Evolutionary conservation across 2,888 invertebrate species (phyloP).

Genomic region (Bombylius discolor): DNA sequence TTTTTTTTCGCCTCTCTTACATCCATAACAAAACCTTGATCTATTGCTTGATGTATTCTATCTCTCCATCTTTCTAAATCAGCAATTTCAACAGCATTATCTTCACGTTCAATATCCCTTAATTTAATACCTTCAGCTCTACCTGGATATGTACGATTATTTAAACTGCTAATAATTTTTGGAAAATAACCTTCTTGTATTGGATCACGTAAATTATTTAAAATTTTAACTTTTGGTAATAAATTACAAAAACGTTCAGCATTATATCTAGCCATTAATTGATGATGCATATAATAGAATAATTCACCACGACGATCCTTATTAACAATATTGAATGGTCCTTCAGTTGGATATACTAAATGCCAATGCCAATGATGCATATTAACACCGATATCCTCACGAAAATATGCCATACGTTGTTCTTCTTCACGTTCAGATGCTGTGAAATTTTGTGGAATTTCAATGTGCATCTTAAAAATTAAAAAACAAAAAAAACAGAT

Average conservation of each 20-base stretch:
- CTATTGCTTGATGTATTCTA: constrained; percentile 59
- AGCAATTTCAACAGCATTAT: constrained; percentile 41
- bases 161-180: constrained; percentile 54
- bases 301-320: constrained; percentile 62
- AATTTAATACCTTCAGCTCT: constrained; percentile 47
- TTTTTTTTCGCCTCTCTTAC: constrained; percentile 36
- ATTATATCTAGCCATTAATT: constrained; percentile 51
- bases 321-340: constrained; percentile 46
- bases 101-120: constrained; percentile 51
- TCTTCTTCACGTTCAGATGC: constrained; percentile 63
- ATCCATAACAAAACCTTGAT: constrained; percentile 49
- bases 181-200: constrained; percentile 71
- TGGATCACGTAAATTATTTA: constrained; percentile 53
- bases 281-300: constrained; percentile 63
- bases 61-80: constrained; percentile 64
- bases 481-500: not conserved
- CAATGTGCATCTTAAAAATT: constrained; percentile 37
- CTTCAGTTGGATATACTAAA: constrained; percentile 66
- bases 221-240: constrained; percentile 48
- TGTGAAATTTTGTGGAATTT: constrained; percentile 60
- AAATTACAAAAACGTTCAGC: constrained; percentile 61
- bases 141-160: constrained; percentile 60
- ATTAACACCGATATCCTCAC: constrained; percentile 74
- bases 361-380: constrained; percentile 91
- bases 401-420: constrained; percentile 69